Percentiles rank a stretch among this genome's conserved stretches.
These are phyloP conservation scores for Nebria salina DNA, from an alignment of 2,888 invertebrate genomes.

Conservation along the genomic window DNA sequence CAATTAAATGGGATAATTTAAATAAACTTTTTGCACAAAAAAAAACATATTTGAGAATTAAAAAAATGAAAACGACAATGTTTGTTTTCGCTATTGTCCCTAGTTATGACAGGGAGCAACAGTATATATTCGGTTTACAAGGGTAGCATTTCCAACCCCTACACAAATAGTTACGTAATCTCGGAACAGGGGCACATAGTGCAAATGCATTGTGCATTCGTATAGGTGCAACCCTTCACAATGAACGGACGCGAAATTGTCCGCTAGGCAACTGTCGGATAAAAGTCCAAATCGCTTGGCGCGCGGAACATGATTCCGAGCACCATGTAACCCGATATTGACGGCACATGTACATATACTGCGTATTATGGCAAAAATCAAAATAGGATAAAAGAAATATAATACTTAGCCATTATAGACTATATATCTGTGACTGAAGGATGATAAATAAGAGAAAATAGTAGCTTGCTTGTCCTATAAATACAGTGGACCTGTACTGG, in stretches of 20 bases:
- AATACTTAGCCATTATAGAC: conserved; percentile 49
- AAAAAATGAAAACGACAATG: conserved; percentile 37
- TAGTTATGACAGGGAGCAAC: conserved; percentile 17
- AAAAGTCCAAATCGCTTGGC: not conserved
- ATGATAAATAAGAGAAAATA: conserved; percentile 47
- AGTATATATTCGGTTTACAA: conserved; percentile 41
- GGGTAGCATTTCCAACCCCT: conserved; percentile 53
- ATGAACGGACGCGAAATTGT: conserved; percentile 8
- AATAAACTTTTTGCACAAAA: too few species aligned
- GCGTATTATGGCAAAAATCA: conserved; percentile 55
- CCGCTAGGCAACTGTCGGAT: not conserved
- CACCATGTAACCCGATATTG: conserved; percentile 37
- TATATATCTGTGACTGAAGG: conserved; percentile 48
- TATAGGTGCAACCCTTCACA: conserved; percentile 33
- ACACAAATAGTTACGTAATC: conserved; percentile 57
- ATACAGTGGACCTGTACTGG: conserved; percentile 19
- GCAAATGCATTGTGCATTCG: conserved; percentile 57
- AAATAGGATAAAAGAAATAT: conserved; percentile 55
- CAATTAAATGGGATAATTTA: too few species aligned
- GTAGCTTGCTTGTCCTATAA: not conserved
- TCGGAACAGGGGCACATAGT: conserved; percentile 54
- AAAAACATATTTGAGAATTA: conserved; percentile 4
- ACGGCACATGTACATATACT: conserved; percentile 43
- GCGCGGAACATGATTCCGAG: not conserved
- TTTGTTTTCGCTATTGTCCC: conserved; percentile 39